These are phyloP conservation scores for Mastacembelus armatus DNA, from an alignment of 2,797 vertebrate genomes.

Conservation along the genomic window DNA sequence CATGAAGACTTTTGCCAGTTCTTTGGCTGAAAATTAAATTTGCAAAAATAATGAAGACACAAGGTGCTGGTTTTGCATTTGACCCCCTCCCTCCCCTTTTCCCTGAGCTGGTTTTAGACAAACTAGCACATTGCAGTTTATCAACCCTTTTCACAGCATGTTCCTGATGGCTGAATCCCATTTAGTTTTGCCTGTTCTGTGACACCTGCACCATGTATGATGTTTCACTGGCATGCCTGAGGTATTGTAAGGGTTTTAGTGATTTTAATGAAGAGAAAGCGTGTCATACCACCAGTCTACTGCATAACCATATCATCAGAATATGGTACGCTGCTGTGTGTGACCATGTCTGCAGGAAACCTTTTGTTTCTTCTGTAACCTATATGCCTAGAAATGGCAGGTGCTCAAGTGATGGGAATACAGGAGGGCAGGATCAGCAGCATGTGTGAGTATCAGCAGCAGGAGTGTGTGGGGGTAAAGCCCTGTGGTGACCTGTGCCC, in stretches of 20 bases:
- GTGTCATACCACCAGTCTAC: neutral
- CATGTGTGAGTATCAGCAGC: conserved; percentile 51
- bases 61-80: neutral
- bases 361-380: conserved; percentile 20
- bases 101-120: neutral
- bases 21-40: neutral
- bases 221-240: too few species aligned
- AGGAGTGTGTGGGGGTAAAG: conserved; percentile 74
- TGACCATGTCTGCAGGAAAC: conserved; percentile 4
- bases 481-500: conserved; percentile 82
- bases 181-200: neutral
- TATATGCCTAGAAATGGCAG: conserved; percentile 49
- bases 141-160: neutral
- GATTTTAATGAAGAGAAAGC: too few species aligned
- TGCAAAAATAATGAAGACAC: neutral
- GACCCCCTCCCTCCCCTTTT: too few species aligned
- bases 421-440: conserved; percentile 48
- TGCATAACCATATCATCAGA: neutral
- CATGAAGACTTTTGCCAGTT: neutral
- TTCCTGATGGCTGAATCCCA: neutral
- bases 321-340: neutral
- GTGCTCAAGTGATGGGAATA: conserved; percentile 68
- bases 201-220: neutral
- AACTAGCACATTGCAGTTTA: neutral
- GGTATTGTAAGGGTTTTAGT: too few species aligned